Conservation (phyloP, 2,797 vertebrate genomes). For the Synanceia verrucosa region DNA sequence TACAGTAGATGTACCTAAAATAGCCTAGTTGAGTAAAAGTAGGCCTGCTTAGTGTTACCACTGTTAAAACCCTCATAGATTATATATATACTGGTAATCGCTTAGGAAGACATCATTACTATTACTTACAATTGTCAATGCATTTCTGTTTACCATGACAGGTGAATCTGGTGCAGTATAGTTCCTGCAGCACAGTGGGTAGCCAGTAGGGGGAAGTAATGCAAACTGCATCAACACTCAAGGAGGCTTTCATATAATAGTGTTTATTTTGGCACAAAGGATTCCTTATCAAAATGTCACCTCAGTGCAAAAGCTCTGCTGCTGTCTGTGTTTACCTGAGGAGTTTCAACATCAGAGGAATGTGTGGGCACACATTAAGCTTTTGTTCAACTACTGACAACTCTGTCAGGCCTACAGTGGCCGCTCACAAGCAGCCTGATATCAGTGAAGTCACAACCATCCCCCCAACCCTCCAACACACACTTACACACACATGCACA, state of each 20-base stretch:
- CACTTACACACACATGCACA: too few relatives aligned
- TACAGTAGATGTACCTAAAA: not conserved
- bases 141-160: not conserved
- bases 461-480: too few relatives aligned
- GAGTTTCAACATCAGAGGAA: not conserved
- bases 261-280: not conserved
- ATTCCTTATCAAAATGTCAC: not conserved
- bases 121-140: too few relatives aligned
- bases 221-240: not conserved
- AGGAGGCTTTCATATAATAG: not conserved
- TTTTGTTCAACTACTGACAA: slow-evolving; percentile 4
- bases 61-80: not conserved
- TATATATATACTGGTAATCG: not conserved
- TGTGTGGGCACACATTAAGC: slow-evolving; percentile 12
- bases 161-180: slow-evolving; percentile 3
- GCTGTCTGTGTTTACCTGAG: not conserved
- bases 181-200: not conserved
- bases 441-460: not conserved
- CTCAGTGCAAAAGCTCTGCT: not conserved
- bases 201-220: not conserved
- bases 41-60: not conserved
- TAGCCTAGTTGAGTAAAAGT: not conserved
- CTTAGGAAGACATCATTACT: not conserved
- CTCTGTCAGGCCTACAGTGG: not conserved
- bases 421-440: not conserved